phyloP scores from a whole-genome alignment of 2,797 vertebrate species.

The Melanitta fusca region DNA sequence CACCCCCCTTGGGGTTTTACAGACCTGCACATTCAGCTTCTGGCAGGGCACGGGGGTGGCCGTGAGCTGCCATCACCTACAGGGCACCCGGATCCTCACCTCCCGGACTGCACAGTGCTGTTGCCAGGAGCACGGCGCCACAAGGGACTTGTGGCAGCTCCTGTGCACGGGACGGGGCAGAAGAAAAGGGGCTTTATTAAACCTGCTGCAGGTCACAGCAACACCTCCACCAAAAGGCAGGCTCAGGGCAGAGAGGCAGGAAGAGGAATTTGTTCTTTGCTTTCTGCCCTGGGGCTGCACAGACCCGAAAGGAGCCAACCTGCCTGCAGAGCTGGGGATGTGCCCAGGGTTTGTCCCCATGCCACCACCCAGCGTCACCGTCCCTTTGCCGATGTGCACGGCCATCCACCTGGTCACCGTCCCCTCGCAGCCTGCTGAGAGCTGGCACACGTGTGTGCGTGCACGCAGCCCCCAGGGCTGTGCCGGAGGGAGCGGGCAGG shows the following conservation, averaged over 20 bases:
- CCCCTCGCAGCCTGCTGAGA: accelerated
- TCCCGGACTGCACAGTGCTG: too few species aligned
- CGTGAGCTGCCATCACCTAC: neutral
- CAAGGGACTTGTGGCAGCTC: neutral
- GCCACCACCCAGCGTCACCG: neutral
- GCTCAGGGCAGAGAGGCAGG: neutral
- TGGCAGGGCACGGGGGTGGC: neutral
- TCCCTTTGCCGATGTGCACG: accelerated
- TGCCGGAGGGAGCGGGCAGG: neutral
- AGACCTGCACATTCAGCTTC: neutral
- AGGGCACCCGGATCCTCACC: too few species aligned
- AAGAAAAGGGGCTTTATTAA: neutral
- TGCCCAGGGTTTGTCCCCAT: neutral
- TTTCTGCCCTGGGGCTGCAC: neutral
- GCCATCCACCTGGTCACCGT: accelerated
- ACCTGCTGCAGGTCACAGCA: accelerated
- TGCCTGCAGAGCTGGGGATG: neutral
- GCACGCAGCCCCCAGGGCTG: neutral
- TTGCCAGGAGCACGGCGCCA: too few species aligned
- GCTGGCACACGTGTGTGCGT: accelerated
- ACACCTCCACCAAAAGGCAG: neutral
- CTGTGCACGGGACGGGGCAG: neutral
- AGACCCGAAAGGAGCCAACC: neutral
- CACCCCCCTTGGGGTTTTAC: neutral
- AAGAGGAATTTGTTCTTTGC: neutral